A percentile compares a stretch with the other conserved stretches of the same genome.
Evolutionary conservation across 2,797 vertebrate species (phyloP).

Genomic region (Chromis chromis): DNA sequence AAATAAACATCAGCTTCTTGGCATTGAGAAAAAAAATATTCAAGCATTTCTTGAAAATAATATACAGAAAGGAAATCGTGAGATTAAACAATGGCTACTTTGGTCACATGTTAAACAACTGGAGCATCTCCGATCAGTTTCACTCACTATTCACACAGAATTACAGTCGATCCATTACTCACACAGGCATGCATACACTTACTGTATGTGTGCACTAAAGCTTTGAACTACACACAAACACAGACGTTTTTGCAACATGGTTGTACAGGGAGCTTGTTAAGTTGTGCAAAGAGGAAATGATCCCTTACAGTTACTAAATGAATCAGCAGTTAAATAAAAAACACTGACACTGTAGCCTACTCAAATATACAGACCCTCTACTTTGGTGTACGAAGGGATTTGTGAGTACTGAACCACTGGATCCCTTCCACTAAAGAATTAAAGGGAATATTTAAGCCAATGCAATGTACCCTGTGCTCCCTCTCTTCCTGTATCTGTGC

Average conservation of each 20-base stretch:
- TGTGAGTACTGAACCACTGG: slow-evolving; percentile 30
- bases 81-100: slow-evolving; percentile 81
- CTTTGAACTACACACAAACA: slow-evolving; percentile 61
- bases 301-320: slow-evolving; percentile 38
- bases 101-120: slow-evolving; percentile 82
- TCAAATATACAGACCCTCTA: slow-evolving; percentile 40
- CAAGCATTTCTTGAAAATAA: slow-evolving; percentile 85
- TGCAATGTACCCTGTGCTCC: slow-evolving; percentile 52
- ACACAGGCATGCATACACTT: slow-evolving; percentile 72
- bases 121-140: slow-evolving; percentile 64
- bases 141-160: slow-evolving; percentile 65
- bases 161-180: slow-evolving; percentile 62
- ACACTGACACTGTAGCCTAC: slow-evolving; percentile 27
- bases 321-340: slow-evolving; percentile 38
- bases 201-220: slow-evolving; percentile 61
- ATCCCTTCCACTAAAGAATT: slow-evolving; percentile 61
- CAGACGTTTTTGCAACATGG: slow-evolving; percentile 49
- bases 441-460: slow-evolving; percentile 67
- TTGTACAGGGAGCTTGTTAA: slow-evolving; percentile 55
- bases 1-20: slow-evolving; percentile 88
- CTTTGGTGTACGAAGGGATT: slow-evolving; percentile 39
- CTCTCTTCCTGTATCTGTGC: slow-evolving; percentile 42
- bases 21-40: slow-evolving; percentile 84
- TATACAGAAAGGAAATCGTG: slow-evolving; percentile 74
- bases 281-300: slow-evolving; percentile 54